phyloP scores from a whole-genome alignment of 2,888 invertebrate genomes.

The Melanotus villosus region DNA sequence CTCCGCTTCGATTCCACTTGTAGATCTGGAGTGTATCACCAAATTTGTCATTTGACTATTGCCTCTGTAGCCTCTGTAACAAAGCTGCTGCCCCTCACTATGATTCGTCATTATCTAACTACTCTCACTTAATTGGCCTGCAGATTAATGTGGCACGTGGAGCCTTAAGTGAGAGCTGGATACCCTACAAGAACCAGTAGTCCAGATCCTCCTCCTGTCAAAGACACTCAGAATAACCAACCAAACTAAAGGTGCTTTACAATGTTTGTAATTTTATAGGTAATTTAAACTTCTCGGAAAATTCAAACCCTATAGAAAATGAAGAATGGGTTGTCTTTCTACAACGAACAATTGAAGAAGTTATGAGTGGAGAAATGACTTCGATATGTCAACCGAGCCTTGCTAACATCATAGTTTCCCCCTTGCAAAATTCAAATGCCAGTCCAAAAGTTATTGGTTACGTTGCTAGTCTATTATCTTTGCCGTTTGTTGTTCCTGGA shows the following conservation, averaged over 20 bases:
- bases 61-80: no score
- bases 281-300: constrained; percentile 66
- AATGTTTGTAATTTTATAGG: constrained; percentile 7
- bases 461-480: constrained; percentile 75
- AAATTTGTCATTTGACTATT: no score
- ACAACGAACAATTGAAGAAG: constrained; percentile 85
- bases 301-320: constrained; percentile 80
- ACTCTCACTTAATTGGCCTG: no score
- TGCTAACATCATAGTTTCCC: constrained; percentile 72
- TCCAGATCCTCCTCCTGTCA: no score
- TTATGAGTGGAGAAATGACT: constrained; percentile 84
- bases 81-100: no score
- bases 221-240: no score
- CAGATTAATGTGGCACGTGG: no score
- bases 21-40: no score
- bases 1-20: no score
- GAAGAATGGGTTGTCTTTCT: constrained; percentile 92
- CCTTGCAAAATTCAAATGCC: constrained; percentile 75
- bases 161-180: no score
- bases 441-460: constrained; percentile 75
- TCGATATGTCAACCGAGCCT: constrained; percentile 80
- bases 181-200: no score
- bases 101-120: no score
- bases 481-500: constrained; percentile 75
- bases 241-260: not conserved